These are phyloP conservation scores for Platerodrilus igneus DNA, from an alignment of 2,888 invertebrate genomes.

Conservation along the genomic window DNA sequence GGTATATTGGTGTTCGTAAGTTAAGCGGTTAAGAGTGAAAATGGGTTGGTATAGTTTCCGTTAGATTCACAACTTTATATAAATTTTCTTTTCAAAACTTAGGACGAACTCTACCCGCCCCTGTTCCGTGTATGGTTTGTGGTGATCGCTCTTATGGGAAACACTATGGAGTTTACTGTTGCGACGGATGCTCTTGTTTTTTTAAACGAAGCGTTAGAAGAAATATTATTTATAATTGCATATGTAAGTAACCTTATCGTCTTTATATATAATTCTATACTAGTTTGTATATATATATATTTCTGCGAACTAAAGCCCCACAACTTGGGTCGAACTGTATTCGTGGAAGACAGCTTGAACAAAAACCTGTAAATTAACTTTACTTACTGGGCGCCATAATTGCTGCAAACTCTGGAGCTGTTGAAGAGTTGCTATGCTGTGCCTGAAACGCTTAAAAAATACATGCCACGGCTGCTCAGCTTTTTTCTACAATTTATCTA, in stretches of 20 bases:
- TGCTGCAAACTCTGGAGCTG: no score
- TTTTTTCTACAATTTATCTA: no score
- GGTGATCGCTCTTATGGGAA: slow-evolving; percentile 80
- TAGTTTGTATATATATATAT: no score
- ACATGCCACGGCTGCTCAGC: no score
- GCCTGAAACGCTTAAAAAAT: no score
- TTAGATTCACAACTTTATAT: slow-evolving; percentile 2
- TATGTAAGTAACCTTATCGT: slow-evolving; percentile 67
- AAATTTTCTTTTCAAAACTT: slow-evolving; percentile 6
- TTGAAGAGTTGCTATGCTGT: no score
- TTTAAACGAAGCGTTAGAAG: slow-evolving; percentile 79
- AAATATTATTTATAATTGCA: slow-evolving; percentile 70
- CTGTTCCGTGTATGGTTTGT: slow-evolving; percentile 71
- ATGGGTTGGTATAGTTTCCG: slow-evolving; percentile 11
- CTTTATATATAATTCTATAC: no score
- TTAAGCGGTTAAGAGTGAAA: not conserved
- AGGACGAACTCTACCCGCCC: slow-evolving; percentile 56
- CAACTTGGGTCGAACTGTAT: no score
- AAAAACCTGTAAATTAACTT: no score
- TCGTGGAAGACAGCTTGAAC: no score
- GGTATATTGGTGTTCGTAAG: slow-evolving; percentile 3
- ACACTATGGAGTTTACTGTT: slow-evolving; percentile 79
- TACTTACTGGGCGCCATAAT: no score
- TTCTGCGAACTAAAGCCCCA: no score
- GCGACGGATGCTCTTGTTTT: slow-evolving; percentile 87